Evolutionary conservation across 2,888 invertebrate species (phyloP), one percentile per base, ranked within the genome.

Genomic region (Leptura quadrifasciata): DNA sequence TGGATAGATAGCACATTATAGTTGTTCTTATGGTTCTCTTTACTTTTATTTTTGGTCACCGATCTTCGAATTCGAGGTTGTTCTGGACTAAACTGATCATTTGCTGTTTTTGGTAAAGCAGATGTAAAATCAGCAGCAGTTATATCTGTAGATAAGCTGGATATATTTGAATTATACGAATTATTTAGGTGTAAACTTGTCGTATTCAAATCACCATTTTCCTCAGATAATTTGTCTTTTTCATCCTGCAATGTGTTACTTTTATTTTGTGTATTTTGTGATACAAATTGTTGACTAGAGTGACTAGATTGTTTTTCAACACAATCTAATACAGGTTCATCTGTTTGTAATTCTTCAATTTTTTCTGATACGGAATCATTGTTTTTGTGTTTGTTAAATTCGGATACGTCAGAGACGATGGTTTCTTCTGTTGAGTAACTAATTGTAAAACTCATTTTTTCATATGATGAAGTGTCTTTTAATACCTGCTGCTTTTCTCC

Each of bases 341-440:
- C 58, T 8, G 2, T 61, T 9, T 61, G 17, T 17, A 17, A 31
- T 61, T 17, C 1, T 31, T 61, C 31, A 31, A 31, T 24, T 60
- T 15, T 27, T 27, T 31, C 47, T 47, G 47, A 0, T 47, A 3
- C 12, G 17, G 17, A n/a, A 47, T 47, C 47, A n/a, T n/a, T 47
- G n/a, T n/a, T n/a, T 3, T 47, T 47, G 10, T 47, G 47, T n/a
- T 47, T 47, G n/a, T 15, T 47, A 4, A n/a, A 3, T n/a, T 4
- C n/a, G 47, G n/a, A 47, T 47, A 17, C 39, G 10, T 71, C 71
- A 54, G 52, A 47, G 6, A 20, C n/a, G n/a, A 60, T 17, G 20
- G 60, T 61, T 39, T 78, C 78, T 9, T 76, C 78, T 2, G 74
- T 76, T 2, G 79, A 76, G 61, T 77, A 79, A 47, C 77, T 79